A percentile compares a stretch with the other conserved stretches of the same genome.
Evolutionary conservation across 2,797 vertebrate species (phyloP).

Genomic region (Bradypus variegatus): DNA sequence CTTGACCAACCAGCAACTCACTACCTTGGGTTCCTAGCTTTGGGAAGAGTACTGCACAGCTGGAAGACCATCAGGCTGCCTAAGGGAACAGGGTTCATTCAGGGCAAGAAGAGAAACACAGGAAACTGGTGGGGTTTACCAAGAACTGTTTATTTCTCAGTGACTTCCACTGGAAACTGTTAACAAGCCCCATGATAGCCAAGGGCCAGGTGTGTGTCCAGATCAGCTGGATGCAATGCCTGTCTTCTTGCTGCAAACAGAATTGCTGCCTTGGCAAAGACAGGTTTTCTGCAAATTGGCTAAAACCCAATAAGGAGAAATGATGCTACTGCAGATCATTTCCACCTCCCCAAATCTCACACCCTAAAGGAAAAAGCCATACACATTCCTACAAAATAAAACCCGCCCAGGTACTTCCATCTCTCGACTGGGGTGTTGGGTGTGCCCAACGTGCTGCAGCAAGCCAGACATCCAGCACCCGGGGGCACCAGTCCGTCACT

Average conservation of each 20-base stretch:
- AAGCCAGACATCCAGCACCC: neutral
- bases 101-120: neutral
- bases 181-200: neutral
- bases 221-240: neutral
- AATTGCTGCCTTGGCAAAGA: neutral
- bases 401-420: neutral
- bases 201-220: neutral
- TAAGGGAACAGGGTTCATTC: neutral
- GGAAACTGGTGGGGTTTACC: neutral
- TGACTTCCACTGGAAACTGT: constrained; percentile 26
- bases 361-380: neutral
- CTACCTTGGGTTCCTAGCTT: neutral
- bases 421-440: neutral
- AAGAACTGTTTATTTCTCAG: constrained; percentile 56
- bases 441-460: neutral
- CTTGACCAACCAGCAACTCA: neutral
- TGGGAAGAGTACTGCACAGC: neutral
- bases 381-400: neutral
- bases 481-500: neutral
- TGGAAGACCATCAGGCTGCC: neutral
- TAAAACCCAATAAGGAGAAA: neutral
- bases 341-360: neutral
- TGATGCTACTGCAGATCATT: neutral
- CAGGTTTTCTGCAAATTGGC: neutral
- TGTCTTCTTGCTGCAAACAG: neutral